Base-by-base conservation (phyloP, 2,888 invertebrate species). In the Caenorhabditis uteleia region DNA sequence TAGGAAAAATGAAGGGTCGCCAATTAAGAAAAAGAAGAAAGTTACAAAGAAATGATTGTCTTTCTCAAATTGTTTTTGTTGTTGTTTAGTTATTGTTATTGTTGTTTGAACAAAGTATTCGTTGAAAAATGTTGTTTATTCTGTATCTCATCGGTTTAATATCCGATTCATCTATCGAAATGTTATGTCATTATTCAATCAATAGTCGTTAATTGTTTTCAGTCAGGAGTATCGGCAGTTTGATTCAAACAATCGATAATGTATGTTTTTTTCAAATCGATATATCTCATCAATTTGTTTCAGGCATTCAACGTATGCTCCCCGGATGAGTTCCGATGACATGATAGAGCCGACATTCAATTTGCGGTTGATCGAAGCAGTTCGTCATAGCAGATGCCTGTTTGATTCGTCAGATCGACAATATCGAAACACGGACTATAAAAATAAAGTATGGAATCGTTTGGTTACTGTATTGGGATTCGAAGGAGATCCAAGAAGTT, bases 321-420 rank as follows among this genome's bases (percentile, higher is more conserved):
- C n/a, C n/a, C n/a, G n/a, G n/a, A n/a, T n/a, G n/a, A n/a, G n/a
- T n/a, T n/a, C n/a, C 20, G 56, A 53, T 2, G 62, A 62, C 0
- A 53, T 61, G 42, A 49, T 62, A n/a, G 75, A 75, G 36, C 75
- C 75, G 26, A 66, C 76, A 1, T 80, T 80, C 68, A 79, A 80
- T 51, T 34, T 79, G 18, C 66, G 74, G 12, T 60, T 80, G 29
- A 80, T 80, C 45, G 77, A 80, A 33, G 75, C 77, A 3, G 80
- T 80, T 12, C 70, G 70, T 34, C 67, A 75, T 25, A 70, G 70
- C 40, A 60, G 73, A 31, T 80, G 79, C 44, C 57, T 80, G 20
- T 80, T 75, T 51, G 77, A 80, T 43, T 70, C 75, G 1, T 68
- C 73, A 7, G 79, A 80, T 50, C 56, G 76, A 10, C 70, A 77